Percentiles rank a stretch among this genome's conserved stretches.
phyloP scores from a whole-genome alignment of 2,888 invertebrate genomes.

The Oligia strigilis region DNA sequence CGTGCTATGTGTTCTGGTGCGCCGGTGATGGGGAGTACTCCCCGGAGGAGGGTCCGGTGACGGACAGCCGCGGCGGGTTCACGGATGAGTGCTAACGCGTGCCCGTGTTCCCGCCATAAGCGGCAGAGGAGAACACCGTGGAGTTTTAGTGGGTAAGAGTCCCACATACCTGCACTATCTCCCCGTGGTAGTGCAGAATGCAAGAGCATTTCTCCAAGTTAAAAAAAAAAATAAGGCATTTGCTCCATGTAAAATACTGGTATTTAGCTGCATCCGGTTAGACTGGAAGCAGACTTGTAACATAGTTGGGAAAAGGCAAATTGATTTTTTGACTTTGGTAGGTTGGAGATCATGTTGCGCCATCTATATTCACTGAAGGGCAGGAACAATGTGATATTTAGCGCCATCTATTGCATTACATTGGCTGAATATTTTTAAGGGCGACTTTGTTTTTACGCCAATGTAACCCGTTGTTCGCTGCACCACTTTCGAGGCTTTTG shows the following conservation, averaged over 20 bases:
- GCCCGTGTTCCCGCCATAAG: no score
- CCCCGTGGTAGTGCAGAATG: no score
- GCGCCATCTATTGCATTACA: slow-evolving; percentile 3
- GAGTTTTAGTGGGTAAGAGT: no score
- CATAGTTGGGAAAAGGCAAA: neutral
- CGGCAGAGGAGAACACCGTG: no score
- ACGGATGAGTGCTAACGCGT: no score
- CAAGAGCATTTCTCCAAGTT: no score
- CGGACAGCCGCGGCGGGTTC: no score
- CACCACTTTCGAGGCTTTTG: neutral
- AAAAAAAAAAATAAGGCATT: no score
- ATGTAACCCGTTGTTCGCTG: neutral
- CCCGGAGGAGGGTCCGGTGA: no score
- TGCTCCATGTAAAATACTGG: neutral
- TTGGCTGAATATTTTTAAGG: neutral
- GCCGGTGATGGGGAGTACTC: no score
- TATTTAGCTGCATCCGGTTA: neutral
- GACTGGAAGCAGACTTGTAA: neutral
- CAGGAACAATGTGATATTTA: neutral
- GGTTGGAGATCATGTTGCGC: neutral
- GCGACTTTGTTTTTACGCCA: neutral
- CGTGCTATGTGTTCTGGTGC: no score
- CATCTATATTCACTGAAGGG: slow-evolving; percentile 14
- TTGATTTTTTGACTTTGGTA: neutral
- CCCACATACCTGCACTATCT: no score